Evolutionary conservation across 2,797 vertebrate species (phyloP).

Genomic region (Falco cherrug): DNA sequence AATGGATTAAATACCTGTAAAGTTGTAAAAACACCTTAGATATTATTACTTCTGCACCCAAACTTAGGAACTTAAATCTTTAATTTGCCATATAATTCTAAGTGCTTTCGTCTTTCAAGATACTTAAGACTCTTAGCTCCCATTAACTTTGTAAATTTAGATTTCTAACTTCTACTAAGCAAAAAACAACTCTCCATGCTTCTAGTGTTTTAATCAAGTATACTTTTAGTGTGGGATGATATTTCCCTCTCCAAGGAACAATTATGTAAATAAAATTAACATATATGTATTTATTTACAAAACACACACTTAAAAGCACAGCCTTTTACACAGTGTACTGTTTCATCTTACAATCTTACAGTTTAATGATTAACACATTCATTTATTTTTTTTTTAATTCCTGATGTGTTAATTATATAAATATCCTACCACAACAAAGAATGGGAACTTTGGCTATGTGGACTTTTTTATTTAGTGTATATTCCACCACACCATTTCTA

Average conservation of each 20-base stretch:
- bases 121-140: not conserved
- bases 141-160: not conserved
- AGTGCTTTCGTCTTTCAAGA: not conserved
- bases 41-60: not conserved
- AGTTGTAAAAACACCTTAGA: not conserved
- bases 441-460: not conserved
- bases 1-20: not conserved
- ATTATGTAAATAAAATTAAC: not conserved
- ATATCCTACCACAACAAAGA: not conserved
- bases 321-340: not conserved
- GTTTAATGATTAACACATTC: not conserved
- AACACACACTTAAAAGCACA: not conserved
- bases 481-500: not conserved
- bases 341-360: not conserved
- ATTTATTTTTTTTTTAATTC: not conserved
- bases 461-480: not conserved
- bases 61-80: not conserved
- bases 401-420: not conserved
- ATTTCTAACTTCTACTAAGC: not conserved
- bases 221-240: not conserved
- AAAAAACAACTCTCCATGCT: not conserved
- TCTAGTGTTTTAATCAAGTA: not conserved
- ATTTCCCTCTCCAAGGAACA: not conserved
- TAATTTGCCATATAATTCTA: not conserved
- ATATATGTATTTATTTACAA: not conserved